Percentiles rank a stretch among this genome's conserved stretches.
Conservation (phyloP, 2,797 vertebrate species). For the Clarias pachynema region DNA sequence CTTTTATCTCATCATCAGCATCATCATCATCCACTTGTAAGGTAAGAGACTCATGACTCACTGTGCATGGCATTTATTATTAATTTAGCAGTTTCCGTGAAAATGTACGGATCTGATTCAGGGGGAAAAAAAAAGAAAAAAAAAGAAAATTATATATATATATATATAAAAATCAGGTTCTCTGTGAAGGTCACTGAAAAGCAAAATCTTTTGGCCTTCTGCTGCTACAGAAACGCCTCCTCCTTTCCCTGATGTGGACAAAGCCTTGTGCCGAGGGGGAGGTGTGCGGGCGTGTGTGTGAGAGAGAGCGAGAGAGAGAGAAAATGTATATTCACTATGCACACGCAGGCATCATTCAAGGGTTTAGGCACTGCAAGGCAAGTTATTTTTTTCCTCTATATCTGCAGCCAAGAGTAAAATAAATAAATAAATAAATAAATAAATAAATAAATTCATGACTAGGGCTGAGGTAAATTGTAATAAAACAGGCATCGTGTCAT, state of each 20-base stretch:
- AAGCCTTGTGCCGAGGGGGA: constrained; percentile 59
- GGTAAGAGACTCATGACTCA: constrained; percentile 65
- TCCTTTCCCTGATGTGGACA: constrained; percentile 69
- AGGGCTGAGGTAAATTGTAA: neutral
- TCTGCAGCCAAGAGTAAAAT: neutral
- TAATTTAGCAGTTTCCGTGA: constrained; percentile 42
- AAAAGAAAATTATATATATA: too few relatives aligned
- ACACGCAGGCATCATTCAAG: constrained; percentile 24
- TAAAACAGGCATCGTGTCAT: neutral
- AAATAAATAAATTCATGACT: neutral
- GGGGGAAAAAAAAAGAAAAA: neutral
- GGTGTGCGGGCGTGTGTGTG: constrained; percentile 45
- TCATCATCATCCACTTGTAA: constrained; percentile 76
- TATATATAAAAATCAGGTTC: constrained; percentile 61
- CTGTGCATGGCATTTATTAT: constrained; percentile 32
- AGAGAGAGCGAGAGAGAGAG: constrained; percentile 21
- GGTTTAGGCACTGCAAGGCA: constrained; percentile 11
- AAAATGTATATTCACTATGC: constrained; percentile 50
- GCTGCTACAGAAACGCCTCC: constrained; percentile 76
- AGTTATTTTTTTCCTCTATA: constrained; percentile 7
- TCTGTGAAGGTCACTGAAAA: constrained; percentile 73
- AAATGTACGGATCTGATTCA: constrained; percentile 37
- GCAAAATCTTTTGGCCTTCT: constrained; percentile 75
- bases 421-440: too few relatives aligned
- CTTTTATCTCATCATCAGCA: constrained; percentile 67